Evolutionary conservation across 1,140 invertebrate genomes (phyloP).

Genomic region (Anastrepha obliqua): DNA sequence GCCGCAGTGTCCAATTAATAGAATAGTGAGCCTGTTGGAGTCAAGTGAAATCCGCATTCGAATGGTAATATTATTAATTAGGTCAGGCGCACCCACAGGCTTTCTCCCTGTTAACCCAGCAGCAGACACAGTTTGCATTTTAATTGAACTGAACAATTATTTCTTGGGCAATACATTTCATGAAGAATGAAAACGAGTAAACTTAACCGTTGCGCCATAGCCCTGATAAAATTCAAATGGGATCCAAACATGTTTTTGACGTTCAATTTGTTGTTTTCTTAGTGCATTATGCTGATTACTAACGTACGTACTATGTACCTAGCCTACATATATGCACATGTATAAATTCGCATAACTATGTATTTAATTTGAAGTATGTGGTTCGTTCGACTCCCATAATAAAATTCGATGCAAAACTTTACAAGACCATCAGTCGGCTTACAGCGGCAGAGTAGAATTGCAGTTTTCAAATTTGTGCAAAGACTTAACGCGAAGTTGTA

Average conservation of each 20-base stretch:
- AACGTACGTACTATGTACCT: too few species aligned
- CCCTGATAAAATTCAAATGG: background rate
- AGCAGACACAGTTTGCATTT: conserved; percentile 42
- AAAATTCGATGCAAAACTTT: background rate
- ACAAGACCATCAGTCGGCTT: background rate
- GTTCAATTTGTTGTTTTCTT: conserved; percentile 11
- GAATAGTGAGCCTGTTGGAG: background rate
- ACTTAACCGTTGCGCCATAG: background rate
- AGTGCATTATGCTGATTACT: background rate
- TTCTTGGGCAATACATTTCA: too few species aligned
- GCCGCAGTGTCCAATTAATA: background rate
- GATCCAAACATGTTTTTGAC: conserved; percentile 6
- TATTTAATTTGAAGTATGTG: background rate
- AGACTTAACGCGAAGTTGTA: background rate
- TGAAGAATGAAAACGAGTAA: background rate
- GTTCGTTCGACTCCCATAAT: background rate
- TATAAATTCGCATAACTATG: background rate
- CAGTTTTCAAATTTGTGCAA: background rate
- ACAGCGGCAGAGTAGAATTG: background rate
- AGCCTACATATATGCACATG: too few species aligned
- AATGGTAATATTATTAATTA: conserved; percentile 16
- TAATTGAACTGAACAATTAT: background rate
- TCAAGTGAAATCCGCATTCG: background rate
- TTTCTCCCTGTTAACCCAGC: background rate
- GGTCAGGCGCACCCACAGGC: conserved; percentile 16